These are phyloP conservation scores for Atrina japonica DNA, from an alignment of 2,888 invertebrate species.

Conservation along the genomic window DNA sequence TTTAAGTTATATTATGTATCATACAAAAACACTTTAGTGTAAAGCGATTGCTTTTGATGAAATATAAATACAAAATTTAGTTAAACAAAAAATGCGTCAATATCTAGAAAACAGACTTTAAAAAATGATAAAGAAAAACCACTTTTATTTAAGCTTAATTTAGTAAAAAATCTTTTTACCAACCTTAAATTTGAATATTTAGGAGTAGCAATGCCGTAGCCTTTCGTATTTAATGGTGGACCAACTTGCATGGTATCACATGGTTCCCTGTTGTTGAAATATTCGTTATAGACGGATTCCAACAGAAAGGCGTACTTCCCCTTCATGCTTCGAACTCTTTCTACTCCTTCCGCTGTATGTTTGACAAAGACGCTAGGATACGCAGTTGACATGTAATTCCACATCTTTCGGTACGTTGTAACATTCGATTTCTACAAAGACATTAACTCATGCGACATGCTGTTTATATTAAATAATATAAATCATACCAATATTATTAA, in stretches of 20 bases:
- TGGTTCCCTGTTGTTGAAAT: constrained; percentile 92
- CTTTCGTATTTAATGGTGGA: constrained; percentile 89
- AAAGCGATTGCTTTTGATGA: no score
- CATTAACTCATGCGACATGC: no score
- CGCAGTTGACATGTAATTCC: constrained; percentile 94
- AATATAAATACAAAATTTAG: no score
- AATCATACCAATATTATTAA: no score
- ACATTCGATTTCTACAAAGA: constrained; percentile 89
- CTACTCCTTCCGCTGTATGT: constrained; percentile 91
- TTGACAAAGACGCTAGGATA: constrained; percentile 89
- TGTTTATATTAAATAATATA: no score
- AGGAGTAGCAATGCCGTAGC: constrained; percentile 96
- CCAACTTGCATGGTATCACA: constrained; percentile 85
- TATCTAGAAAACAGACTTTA: no score
- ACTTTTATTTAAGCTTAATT: no score
- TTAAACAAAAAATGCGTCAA: no score
- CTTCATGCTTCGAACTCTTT: constrained; percentile 87
- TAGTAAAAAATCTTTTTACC: no score
- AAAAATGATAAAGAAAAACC: no score
- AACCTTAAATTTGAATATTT: constrained; percentile 81
- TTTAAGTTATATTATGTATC: not conserved
- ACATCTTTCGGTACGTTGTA: constrained; percentile 93
- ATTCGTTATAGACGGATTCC: constrained; percentile 86
- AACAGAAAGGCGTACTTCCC: constrained; percentile 83
- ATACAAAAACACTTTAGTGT: no score